Base-by-base conservation (phyloP, 2,113 vertebrate species). In the Actenoides lindsayi region DNA sequence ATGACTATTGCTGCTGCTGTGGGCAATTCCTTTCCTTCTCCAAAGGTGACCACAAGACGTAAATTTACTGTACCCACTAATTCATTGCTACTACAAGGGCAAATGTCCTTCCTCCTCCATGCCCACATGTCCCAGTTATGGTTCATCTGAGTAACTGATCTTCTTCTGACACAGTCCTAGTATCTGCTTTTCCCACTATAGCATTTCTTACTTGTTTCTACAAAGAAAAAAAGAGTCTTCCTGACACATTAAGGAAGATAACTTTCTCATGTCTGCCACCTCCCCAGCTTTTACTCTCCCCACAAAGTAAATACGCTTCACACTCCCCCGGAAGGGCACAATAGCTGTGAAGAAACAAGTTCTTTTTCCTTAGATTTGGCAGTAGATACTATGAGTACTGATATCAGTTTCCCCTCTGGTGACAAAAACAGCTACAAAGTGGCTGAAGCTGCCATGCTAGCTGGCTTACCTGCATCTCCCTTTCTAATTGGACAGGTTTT, bases 321-420 rank as follows among this genome's bases (percentile, higher is more conserved):
- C 84, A 96, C 84, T 90, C 87, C 87, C 70, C 74, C 93, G 59
- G 91, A 94, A 95, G 83, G 87, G 81, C 70, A 93, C 73, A 95
- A 91, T 70, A 93, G 39, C 63, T 93, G 91, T 87, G 75, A 94
- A 91, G 67, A 69, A 94, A 89, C 1, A 5, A 64, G 23, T 21
- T 42, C 18, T 79, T 94, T 84, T 65, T 65, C 44, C 71, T 73
- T 37, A 73, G 28, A 91, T 62, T 74, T 74, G 78, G 62, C 74
- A 82, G 50, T 73, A 80, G 65, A 70, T 63, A 56, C n/a, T 94
- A 0, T 14, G 64, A 81, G 25, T 53, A 64, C n/a, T 48, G 6
- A 1, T 0, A 4, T 65, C 42, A 87, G 28, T 1, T 76, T 69
- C 9, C n/a, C 15, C 24, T 33, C 9, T 27, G 33, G 13, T 39